Evolutionary conservation across 2,113 vertebrate species (phyloP).

Genomic region (Megaceryle torquata): DNA sequence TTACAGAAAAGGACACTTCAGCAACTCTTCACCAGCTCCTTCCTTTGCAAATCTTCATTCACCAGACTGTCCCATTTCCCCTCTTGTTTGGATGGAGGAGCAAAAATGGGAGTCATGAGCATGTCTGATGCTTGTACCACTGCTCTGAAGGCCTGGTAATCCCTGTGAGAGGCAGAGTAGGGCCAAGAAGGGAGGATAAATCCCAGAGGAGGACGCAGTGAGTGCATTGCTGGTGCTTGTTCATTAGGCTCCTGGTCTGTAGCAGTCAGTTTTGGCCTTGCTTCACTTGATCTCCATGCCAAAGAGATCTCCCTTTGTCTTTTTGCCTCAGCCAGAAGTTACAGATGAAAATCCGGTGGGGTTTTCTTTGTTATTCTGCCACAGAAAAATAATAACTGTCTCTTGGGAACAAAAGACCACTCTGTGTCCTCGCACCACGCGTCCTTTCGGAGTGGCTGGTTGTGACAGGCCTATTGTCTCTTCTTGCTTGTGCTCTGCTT

Average conservation of each 20-base stretch:
- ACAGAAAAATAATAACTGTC: conserved; percentile 58
- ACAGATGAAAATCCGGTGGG: neutral
- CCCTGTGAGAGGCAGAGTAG: neutral
- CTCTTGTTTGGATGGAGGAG: neutral
- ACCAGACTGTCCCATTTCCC: neutral
- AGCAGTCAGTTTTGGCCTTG: neutral
- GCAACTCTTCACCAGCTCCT: neutral
- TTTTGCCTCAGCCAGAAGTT: conserved; percentile 15
- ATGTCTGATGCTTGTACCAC: neutral
- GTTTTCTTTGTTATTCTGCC: conserved; percentile 48
- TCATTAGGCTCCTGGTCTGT: neutral
- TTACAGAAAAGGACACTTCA: neutral
- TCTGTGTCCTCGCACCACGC: neutral
- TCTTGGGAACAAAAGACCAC: conserved; percentile 27
- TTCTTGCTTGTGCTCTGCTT: neutral
- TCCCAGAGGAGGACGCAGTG: neutral
- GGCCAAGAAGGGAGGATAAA: neutral
- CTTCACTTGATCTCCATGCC: neutral
- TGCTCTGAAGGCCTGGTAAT: neutral
- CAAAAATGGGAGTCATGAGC: neutral
- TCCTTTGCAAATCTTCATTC: neutral
- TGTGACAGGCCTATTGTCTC: conserved; percentile 62
- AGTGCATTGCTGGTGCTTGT: neutral
- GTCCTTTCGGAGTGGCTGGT: neutral
- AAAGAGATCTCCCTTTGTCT: neutral